Evolutionary conservation across 1,140 invertebrate genomes (phyloP).

Genomic region (Pentalonia nigronervosa): DNA sequence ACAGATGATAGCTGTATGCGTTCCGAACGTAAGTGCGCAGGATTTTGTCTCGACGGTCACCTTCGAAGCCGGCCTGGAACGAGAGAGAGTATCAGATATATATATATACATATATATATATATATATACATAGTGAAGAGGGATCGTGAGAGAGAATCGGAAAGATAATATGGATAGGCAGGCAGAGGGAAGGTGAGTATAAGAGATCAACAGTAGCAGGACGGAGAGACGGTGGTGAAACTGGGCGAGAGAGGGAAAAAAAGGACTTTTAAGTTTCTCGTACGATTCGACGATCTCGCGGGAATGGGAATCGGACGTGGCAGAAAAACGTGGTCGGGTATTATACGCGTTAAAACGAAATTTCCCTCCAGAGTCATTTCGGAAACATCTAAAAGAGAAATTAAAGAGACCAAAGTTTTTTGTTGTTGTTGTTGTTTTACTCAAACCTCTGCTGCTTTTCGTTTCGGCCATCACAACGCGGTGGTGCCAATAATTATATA

Average conservation of each 20-base stretch:
- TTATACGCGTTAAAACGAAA: not conserved
- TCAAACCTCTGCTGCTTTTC: constrained; percentile 3
- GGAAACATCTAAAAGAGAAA: constrained; percentile 1
- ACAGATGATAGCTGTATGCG: constrained; percentile 91
- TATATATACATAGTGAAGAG: not conserved
- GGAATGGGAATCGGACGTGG: not conserved
- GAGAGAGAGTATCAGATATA: not conserved
- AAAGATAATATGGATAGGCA: too few species aligned
- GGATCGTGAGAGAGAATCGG: not conserved
- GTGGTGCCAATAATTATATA: not conserved
- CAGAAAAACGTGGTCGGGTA: not conserved
- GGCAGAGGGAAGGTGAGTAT: not conserved
- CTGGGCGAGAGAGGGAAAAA: not conserved
- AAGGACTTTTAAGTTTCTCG: constrained; percentile 34
- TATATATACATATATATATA: not conserved
- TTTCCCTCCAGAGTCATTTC: constrained; percentile 34
- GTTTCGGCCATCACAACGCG: not conserved
- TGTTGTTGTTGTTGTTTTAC: not conserved
- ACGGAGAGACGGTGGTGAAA: not conserved
- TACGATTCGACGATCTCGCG: not conserved
- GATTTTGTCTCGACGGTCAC: constrained; percentile 86
- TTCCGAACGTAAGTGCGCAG: constrained; percentile 93
- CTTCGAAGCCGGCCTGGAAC: constrained; percentile 79
- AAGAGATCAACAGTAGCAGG: not conserved
- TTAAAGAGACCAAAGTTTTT: constrained; percentile 37